Percentiles rank a stretch among this genome's conserved stretches.
Evolutionary conservation across 2,888 invertebrate genomes (phyloP).

Genomic region (Ectropis crepuscularia): DNA sequence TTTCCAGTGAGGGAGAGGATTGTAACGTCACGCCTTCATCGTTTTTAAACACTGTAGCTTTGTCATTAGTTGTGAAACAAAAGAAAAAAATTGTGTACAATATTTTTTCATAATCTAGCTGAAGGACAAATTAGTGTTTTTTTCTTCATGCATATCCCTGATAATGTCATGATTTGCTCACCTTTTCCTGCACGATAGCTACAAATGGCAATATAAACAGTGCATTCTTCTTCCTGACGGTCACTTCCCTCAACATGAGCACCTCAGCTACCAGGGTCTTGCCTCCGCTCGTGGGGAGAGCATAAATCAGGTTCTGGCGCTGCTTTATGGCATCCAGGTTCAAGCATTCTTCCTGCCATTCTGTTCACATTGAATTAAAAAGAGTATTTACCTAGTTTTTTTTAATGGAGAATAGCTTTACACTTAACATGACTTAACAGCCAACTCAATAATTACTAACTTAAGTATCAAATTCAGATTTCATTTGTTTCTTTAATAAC

Average conservation of each 20-base stretch:
- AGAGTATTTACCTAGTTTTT: no score
- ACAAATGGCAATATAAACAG: conserved; percentile 97
- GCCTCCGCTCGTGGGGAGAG: conserved; percentile 98
- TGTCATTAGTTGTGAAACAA: no score
- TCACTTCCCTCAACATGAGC: conserved; percentile 93
- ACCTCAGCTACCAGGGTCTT: conserved; percentile 99
- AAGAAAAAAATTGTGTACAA: no score
- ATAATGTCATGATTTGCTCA: conserved; percentile 55
- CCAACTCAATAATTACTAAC: not conserved
- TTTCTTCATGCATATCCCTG: no score
- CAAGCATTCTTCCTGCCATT: conserved; percentile 98
- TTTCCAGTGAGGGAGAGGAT: no score
- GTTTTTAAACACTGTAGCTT: no score
- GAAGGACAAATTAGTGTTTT: no score
- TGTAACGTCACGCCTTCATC: no score
- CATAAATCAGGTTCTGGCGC: conserved; percentile 94
- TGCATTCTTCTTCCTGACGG: conserved; percentile 92
- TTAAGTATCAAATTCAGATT: no score
- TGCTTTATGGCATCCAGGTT: conserved; percentile 89
- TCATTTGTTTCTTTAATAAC: not conserved
- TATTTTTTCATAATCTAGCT: no score
- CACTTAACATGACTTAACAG: not conserved
- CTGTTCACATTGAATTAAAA: no score
- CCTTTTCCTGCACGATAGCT: conserved; percentile 98
- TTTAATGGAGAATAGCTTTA: no score